Evolutionary conservation across 2,113 vertebrate genomes (phyloP).

Genomic region (Butorides virescens): DNA sequence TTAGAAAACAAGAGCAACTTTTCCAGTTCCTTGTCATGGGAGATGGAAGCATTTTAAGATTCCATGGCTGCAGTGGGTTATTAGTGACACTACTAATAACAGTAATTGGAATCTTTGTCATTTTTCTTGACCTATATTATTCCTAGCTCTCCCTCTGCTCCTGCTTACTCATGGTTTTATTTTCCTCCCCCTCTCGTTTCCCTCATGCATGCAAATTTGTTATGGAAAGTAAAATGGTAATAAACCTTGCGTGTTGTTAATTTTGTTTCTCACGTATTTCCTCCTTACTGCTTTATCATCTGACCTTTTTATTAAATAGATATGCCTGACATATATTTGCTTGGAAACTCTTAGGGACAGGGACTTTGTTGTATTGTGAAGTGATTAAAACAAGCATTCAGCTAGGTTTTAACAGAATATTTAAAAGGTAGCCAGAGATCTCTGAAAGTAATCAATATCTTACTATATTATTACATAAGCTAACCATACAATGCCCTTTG

Average conservation of each 20-base stretch:
- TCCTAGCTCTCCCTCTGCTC: background rate
- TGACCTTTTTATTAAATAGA: background rate
- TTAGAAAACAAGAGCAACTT: background rate
- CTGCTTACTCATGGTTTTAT: background rate
- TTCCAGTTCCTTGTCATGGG: background rate
- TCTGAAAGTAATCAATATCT: background rate
- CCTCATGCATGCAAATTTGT: background rate
- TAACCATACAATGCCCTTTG: background rate
- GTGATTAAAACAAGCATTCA: background rate
- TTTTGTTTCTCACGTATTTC: background rate
- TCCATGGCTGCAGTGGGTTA: background rate
- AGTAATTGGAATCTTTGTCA: background rate
- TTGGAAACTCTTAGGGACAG: background rate
- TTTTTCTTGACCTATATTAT: background rate
- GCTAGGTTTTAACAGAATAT: background rate
- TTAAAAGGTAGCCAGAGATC: background rate
- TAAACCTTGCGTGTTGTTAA: background rate
- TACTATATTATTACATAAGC: background rate
- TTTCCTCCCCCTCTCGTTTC: background rate
- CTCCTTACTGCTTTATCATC: background rate
- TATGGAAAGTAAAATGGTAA: background rate
- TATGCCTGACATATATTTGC: background rate
- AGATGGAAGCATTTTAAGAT: background rate
- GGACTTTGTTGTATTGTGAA: background rate
- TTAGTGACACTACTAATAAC: background rate